Conservation (phyloP, 2,797 vertebrate genomes). For the Acestrorhynchus altus region DNA sequence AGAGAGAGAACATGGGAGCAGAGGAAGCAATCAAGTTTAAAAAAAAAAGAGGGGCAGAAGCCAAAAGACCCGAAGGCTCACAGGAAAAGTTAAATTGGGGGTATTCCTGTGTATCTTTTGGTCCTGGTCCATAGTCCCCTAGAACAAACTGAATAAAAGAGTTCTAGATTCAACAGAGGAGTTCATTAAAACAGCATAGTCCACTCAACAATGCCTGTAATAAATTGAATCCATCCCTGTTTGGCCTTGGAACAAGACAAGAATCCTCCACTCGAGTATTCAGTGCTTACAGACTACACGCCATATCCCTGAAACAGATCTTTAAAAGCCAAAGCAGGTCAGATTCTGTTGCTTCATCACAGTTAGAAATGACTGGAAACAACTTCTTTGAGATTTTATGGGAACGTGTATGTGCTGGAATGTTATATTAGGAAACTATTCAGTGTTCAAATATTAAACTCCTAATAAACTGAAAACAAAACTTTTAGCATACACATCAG, state of each 20-base stretch:
- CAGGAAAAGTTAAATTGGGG: not conserved
- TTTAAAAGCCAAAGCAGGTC: slow-evolving; percentile 13
- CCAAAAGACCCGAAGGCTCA: not conserved
- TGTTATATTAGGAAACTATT: too few relatives aligned
- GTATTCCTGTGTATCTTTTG: not conserved
- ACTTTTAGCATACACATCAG: too few relatives aligned
- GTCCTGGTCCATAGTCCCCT: not conserved
- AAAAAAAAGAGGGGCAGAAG: not conserved
- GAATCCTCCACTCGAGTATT: not conserved
- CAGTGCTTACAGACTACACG: not conserved
- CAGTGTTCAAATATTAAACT: too few relatives aligned
- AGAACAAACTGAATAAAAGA: not conserved
- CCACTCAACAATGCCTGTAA: not conserved
- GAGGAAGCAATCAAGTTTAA: not conserved
- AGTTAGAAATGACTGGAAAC: too few relatives aligned
- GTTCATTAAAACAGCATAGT: not conserved
- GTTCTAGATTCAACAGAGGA: not conserved
- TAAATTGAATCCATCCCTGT: not conserved
- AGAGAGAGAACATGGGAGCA: not conserved
- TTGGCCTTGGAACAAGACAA: not conserved
- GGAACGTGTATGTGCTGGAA: too few relatives aligned
- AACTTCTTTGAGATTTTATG: too few relatives aligned
- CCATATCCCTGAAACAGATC: slow-evolving; percentile 5
- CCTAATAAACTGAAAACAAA: too few relatives aligned
- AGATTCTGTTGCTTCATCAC: too few relatives aligned